These are phyloP conservation scores for Triplophysa tibetana DNA, from an alignment of 2,113 vertebrate species.

Conservation along the genomic window DNA sequence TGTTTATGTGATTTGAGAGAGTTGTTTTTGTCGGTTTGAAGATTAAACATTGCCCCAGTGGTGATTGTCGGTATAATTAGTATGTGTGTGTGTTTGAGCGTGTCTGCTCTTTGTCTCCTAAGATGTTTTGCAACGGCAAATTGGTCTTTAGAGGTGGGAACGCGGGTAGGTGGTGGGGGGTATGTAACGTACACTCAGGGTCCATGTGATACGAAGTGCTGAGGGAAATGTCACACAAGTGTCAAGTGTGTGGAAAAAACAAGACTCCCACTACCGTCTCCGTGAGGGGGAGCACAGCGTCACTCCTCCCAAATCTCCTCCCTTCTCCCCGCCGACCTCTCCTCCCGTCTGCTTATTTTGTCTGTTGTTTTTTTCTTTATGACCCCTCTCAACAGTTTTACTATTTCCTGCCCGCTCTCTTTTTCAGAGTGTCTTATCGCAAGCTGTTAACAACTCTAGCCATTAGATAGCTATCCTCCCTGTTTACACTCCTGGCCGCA, in stretches of 20 bases:
- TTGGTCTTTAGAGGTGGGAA: slow-evolving; percentile 3
- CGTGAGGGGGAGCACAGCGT: slow-evolving; percentile 6
- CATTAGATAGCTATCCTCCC: slow-evolving; percentile 60
- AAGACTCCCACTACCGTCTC: slow-evolving; percentile 30
- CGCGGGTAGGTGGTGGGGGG: not conserved
- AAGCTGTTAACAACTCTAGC: slow-evolving; percentile 65
- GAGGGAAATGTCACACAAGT: slow-evolving; percentile 79
- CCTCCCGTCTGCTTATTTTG: slow-evolving; percentile 21
- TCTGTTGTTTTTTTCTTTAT: slow-evolving; percentile 44
- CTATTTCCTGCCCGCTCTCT: slow-evolving; percentile 58
- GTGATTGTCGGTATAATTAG: not conserved
- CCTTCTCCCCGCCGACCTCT: not conserved
- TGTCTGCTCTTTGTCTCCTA: not conserved
- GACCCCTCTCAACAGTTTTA: slow-evolving; percentile 57
- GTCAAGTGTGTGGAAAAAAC: slow-evolving; percentile 72
- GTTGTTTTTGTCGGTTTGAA: not conserved
- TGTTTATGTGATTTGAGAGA: too few relatives aligned
- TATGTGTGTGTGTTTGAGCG: slow-evolving; percentile 10
- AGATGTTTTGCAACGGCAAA: slow-evolving; percentile 5
- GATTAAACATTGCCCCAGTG: not conserved
- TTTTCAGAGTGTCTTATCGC: slow-evolving; percentile 59
- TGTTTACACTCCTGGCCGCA: slow-evolving; percentile 58
- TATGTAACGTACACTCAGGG: not conserved
- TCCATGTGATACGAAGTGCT: slow-evolving; percentile 25
- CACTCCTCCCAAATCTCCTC: slow-evolving; percentile 26